Percentiles rank a stretch among this genome's conserved stretches.
These are phyloP conservation scores for Homarus gammarus DNA, from an alignment of 2,888 invertebrate species.

Conservation along the genomic window DNA sequence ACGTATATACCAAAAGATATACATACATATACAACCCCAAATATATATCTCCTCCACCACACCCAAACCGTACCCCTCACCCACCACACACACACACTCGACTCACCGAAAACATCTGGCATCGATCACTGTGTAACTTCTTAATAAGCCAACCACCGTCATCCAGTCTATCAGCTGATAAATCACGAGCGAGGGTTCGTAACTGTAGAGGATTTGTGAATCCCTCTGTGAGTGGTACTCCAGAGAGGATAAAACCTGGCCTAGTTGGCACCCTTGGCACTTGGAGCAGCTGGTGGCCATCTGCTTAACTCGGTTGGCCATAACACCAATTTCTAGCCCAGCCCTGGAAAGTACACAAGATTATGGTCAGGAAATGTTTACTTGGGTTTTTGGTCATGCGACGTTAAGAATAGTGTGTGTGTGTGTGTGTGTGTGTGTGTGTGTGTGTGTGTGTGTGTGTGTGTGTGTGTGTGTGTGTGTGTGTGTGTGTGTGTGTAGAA, in stretches of 20 bases:
- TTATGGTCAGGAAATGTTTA: neutral
- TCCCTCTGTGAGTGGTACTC: neutral
- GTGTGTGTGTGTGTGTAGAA: neutral
- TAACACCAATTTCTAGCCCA: constrained; percentile 48
- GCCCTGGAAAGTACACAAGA: constrained; percentile 32
- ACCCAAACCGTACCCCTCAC: no score
- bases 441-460: neutral
- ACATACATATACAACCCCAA: constrained; percentile 37
- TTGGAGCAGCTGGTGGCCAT: constrained; percentile 40
- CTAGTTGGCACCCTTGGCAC: constrained; percentile 29
- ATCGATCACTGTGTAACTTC: constrained; percentile 9
- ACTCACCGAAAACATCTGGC: neutral
- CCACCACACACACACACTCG: constrained; percentile 34
- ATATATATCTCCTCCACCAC: no score
- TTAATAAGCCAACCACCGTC: neutral
- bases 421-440: constrained; percentile 43
- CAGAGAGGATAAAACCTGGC: neutral
- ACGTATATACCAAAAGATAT: constrained; percentile 30
- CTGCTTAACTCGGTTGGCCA: constrained; percentile 52
- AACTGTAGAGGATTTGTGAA: neutral
- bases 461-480: no score
- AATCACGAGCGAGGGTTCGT: neutral
- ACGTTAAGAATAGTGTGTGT: constrained; percentile 29
- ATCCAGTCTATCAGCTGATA: neutral
- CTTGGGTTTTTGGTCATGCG: constrained; percentile 6